Evolutionary conservation across 2,888 invertebrate species (phyloP).

Genomic region (Nephrotoma appendiculata): DNA sequence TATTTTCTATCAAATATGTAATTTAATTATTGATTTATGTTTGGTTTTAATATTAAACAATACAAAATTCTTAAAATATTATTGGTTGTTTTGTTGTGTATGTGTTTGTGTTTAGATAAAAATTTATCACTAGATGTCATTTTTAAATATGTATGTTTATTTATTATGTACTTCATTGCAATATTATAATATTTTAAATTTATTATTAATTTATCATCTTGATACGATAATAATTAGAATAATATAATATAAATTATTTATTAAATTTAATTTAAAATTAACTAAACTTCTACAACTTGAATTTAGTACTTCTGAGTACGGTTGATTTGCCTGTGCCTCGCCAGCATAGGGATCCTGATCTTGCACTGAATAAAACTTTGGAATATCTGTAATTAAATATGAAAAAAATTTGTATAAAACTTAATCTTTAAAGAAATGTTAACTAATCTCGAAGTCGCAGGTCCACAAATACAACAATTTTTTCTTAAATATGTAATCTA

Average conservation of each 20-base stretch:
- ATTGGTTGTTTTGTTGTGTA: background rate
- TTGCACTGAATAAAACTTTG: slow-evolving; percentile 1
- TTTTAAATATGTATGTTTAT: background rate
- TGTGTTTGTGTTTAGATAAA: background rate
- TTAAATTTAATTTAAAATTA: background rate
- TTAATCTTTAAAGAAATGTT: too few species aligned
- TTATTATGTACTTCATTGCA: background rate
- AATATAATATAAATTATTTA: background rate
- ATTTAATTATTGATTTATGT: background rate
- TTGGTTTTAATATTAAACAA: background rate
- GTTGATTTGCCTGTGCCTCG: slow-evolving; percentile 2
- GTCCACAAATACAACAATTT: too few species aligned
- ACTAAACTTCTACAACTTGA: background rate
- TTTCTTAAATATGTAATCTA: too few species aligned
- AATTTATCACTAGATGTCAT: background rate
- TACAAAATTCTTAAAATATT: background rate
- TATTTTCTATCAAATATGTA: background rate
- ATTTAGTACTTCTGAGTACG: slow-evolving; percentile 1
- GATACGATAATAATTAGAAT: background rate
- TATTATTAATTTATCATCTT: background rate
- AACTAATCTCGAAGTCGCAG: too few species aligned
- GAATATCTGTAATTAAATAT: background rate
- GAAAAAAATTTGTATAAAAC: too few species aligned
- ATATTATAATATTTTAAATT: background rate
- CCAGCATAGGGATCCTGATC: background rate